These are phyloP conservation scores for Pseudomugil gertrudae DNA, from an alignment of 2,797 vertebrate genomes.

Conservation along the genomic window DNA sequence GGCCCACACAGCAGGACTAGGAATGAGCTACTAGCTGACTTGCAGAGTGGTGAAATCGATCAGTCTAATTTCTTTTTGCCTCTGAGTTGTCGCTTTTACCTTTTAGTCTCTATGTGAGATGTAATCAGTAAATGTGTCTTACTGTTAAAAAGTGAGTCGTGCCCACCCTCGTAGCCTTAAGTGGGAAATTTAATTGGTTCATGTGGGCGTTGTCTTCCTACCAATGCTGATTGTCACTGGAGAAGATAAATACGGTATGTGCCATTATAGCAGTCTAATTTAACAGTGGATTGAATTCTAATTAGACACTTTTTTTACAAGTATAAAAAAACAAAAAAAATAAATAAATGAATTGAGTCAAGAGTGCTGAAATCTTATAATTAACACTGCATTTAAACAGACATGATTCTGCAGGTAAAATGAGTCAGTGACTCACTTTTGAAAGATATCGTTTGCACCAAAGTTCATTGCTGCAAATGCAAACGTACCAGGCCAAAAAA, in stretches of 20 bases:
- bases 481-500: background rate
- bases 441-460: background rate
- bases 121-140: background rate
- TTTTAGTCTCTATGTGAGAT: background rate
- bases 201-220: background rate
- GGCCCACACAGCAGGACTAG: background rate
- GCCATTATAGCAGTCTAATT: background rate
- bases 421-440: background rate
- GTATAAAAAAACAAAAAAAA: background rate
- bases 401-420: constrained; percentile 1
- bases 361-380: background rate
- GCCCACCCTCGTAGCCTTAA: background rate
- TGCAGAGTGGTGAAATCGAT: background rate
- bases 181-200: background rate
- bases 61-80: background rate
- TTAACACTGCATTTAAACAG: background rate
- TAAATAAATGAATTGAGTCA: background rate
- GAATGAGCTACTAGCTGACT: background rate
- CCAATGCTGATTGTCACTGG: background rate
- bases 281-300: background rate
- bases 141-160: background rate
- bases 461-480: background rate
- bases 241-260: background rate
- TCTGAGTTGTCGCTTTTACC: background rate
- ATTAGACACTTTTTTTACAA: background rate